Percentiles rank a stretch among this genome's conserved stretches.
Conservation (phyloP, 1,140 invertebrate species). For the Cyphomyrmex costatus region DNA sequence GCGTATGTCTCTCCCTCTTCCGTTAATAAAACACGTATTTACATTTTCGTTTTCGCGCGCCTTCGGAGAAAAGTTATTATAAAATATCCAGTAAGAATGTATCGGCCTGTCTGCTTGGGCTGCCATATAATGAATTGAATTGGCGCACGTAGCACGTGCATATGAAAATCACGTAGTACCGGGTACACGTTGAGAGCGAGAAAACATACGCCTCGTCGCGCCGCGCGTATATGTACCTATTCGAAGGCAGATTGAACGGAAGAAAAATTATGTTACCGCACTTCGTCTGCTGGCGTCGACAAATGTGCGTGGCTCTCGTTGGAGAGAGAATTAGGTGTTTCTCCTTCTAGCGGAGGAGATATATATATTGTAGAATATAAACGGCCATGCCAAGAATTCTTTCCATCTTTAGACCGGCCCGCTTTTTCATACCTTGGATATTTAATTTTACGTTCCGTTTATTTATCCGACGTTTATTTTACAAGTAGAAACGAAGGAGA, state of each 20-base stretch:
- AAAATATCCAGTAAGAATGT: constrained; percentile 26
- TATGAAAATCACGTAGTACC: constrained; percentile 44
- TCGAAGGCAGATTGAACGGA: constrained; percentile 45
- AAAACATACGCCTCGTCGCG: constrained; percentile 25
- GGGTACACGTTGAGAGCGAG: background rate
- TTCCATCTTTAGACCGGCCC: background rate
- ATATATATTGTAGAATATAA: constrained; percentile 28
- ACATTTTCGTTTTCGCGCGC: constrained; percentile 16
- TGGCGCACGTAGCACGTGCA: constrained; percentile 11
- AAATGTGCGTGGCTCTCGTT: background rate
- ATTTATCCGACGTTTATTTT: constrained; percentile 22
- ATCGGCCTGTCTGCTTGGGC: background rate
- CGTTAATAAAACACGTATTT: constrained; percentile 5
- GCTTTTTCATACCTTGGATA: constrained; percentile 4
- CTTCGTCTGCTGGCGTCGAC: constrained; percentile 8
- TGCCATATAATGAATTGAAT: constrained; percentile 38
- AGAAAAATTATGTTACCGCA: constrained; percentile 49
- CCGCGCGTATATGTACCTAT: constrained; percentile 23
- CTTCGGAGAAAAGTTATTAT: constrained; percentile 38
- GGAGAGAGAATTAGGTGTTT: constrained; percentile 46
- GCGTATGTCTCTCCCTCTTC: too few relatives aligned
- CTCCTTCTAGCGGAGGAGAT: background rate
- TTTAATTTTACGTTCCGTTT: constrained; percentile 18
- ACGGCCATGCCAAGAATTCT: background rate
- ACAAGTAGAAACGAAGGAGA: background rate